Evolutionary conservation across 35 echinoderm and acorn worm species (phyloP).

Genomic region (Strongylocentrotus purpuratus): DNA sequence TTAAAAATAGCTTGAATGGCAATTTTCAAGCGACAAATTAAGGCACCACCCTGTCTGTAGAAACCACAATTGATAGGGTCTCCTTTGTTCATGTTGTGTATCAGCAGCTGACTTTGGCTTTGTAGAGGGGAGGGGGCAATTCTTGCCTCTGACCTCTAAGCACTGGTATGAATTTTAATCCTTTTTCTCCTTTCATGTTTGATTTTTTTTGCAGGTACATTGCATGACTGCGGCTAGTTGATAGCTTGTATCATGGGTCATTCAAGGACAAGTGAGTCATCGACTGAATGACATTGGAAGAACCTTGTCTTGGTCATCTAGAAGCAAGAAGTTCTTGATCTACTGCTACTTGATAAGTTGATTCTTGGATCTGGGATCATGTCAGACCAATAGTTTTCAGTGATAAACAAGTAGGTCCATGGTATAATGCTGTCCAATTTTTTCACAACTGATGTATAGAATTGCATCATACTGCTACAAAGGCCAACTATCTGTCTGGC

Average conservation of each 20-base stretch:
- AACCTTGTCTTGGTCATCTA: neutral
- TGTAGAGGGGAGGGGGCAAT: slow-evolving; percentile 10
- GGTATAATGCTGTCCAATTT: no score
- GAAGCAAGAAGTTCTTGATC: neutral
- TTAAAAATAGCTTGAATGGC: slow-evolving; percentile 1
- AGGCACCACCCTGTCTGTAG: slow-evolving; percentile 6
- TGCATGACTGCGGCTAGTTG: neutral
- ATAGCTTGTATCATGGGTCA: neutral
- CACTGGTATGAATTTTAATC: neutral
- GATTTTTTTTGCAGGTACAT: neutral
- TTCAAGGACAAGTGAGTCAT: slow-evolving; percentile 9
- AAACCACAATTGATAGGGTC: slow-evolving; percentile 4
- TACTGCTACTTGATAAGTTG: neutral
- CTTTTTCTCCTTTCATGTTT: slow-evolving; percentile 20
- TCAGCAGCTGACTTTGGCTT: neutral
- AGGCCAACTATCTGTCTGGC: no score
- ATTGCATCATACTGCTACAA: no score
- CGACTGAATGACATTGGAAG: neutral
- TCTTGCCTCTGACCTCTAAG: neutral
- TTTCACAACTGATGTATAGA: no score
- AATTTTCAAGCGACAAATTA: neutral
- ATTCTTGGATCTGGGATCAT: neutral
- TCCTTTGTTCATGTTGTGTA: neutral
- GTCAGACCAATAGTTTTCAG: no score
- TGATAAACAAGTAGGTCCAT: no score